Conservation (phyloP, 2,113 vertebrate genomes). For the Phodopus roborovskii region DNA sequence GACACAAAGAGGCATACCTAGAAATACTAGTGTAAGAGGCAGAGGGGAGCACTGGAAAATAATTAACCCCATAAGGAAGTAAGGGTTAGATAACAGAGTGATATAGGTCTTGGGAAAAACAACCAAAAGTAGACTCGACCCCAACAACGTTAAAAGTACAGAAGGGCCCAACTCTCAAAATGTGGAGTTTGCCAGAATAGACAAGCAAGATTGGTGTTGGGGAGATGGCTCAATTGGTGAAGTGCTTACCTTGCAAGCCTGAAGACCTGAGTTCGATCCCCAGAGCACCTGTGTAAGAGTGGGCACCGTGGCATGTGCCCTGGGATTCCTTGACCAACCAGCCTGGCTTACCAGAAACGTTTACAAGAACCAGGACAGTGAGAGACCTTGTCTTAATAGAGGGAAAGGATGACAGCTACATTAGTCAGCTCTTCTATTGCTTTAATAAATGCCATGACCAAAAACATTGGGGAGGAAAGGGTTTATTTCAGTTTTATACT, state of each 20-base stretch:
- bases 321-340: neutral
- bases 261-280: neutral
- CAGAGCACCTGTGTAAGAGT: neutral
- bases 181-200: neutral
- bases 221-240: neutral
- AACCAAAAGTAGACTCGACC: neutral
- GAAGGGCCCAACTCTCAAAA: neutral
- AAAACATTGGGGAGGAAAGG: neutral
- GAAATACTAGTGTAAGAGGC: neutral
- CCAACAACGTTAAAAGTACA: neutral
- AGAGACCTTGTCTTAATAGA: neutral
- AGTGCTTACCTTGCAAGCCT: neutral
- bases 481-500: neutral
- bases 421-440: neutral
- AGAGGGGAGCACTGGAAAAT: conserved; percentile 11
- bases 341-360: neutral
- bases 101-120: neutral
- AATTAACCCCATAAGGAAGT: neutral
- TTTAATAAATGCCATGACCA: neutral
- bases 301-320: neutral
- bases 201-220: neutral
- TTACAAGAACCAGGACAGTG: neutral
- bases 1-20: neutral
- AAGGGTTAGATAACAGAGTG: neutral
- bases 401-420: no score